Percentiles rank a stretch among this genome's conserved stretches.
phyloP scores from a whole-genome alignment of 1,140 invertebrate genomes.

The Drosophila miranda region DNA sequence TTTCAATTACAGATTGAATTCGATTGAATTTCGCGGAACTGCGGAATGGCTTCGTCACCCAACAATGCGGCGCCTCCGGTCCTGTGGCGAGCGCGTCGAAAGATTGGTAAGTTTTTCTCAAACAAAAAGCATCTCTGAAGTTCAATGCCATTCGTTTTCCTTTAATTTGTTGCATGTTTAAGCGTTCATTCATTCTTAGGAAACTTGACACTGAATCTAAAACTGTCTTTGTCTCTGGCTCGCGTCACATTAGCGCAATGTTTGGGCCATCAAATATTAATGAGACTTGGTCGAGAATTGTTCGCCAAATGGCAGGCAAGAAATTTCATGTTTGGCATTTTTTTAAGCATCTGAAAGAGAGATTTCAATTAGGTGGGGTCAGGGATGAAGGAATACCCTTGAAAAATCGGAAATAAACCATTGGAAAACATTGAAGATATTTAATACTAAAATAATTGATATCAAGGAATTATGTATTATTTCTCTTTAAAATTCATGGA shows the following conservation, averaged over 20 bases:
- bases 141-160: slow-evolving; percentile 25
- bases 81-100: slow-evolving; percentile 89
- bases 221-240: slow-evolving; percentile 6
- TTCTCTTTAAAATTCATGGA: no score
- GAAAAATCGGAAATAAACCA: no score
- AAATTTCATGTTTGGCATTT: neutral
- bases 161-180: slow-evolving; percentile 37
- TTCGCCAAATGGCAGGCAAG: slow-evolving; percentile 18
- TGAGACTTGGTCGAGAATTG: slow-evolving; percentile 26
- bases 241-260: slow-evolving; percentile 31
- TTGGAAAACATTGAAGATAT: no score
- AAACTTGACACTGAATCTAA: neutral
- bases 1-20: slow-evolving; percentile 48
- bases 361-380: neutral
- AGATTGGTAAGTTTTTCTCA: slow-evolving; percentile 86
- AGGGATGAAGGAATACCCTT: no score
- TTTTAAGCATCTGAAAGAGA: neutral
- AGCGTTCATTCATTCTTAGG: slow-evolving; percentile 49
- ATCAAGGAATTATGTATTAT: no score
- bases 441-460: no score
- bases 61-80: slow-evolving; percentile 90
- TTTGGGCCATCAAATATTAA: slow-evolving; percentile 56
- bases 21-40: slow-evolving; percentile 79
- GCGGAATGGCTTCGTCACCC: slow-evolving; percentile 85
- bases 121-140: slow-evolving; percentile 6